Base-by-base conservation (phyloP, 2,113 vertebrate genomes). In the Rhinichthys klamathensis region DNA sequence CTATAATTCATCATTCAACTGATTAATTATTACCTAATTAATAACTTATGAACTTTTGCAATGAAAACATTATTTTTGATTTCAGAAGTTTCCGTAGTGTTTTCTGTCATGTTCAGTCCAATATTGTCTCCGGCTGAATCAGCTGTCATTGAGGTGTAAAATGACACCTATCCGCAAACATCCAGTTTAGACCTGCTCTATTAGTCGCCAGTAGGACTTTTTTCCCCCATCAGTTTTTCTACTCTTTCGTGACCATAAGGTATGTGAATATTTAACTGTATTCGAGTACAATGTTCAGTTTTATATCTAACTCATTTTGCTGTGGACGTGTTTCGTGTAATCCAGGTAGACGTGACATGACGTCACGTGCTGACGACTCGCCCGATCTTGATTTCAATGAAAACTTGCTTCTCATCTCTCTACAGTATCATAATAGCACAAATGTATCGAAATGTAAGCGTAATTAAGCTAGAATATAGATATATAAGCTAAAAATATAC, bases 81-180 rank as follows among this genome's bases (percentile, higher is more conserved):
- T 54, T 56, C 8, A 49, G 7, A 51, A 75, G 18, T 27, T 21
- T 54, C 16, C 51, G 16, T 54, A 18, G 51, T 18, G 70, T 73
- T 6, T 21, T 54, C 15, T 10, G n/a, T 79, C 54, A 79, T 35
- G 12, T 44, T 35, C 9, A 23, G 35, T 60, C 54, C 54, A 38
- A 7, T 41, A 38, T 7, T 80, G 15, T n/a, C 3, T 58, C 32
- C 6, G 3, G 54, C 32, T 63, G 58, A 80, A 80, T 80, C 60
- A 46, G 38, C 6, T 41, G 78, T 6, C 60, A 49, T 0, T 32
- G 79, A 21, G 6, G 41, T 65, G 78, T 65, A 65, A 80, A 25
- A 65, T 21, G 78, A 80, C 78, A 49, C 78, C 60, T 65, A 60
- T 21, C 25, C 35, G 12, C 78, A 30, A 18, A 16, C n/a, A 63